Percentiles rank a stretch among this genome's conserved stretches.
Conservation (phyloP, 1,140 invertebrate genomes). For the Stenopsyche tienmushanensis region DNA sequence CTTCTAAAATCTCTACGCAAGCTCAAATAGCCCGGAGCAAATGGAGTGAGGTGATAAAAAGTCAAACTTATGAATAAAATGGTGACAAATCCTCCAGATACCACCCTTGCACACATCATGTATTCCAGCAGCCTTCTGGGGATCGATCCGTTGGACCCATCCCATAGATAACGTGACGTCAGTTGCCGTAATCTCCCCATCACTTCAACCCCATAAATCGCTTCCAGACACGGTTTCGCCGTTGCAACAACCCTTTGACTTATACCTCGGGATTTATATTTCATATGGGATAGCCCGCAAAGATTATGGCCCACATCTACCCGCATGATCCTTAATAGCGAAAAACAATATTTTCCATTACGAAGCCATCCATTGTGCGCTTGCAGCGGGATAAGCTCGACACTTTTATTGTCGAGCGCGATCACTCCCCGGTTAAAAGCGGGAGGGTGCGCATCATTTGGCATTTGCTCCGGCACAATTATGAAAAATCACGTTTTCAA, state of each 20-base stretch:
- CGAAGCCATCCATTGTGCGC: too few relatives aligned
- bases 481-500: too few relatives aligned
- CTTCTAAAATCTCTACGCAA: too few relatives aligned
- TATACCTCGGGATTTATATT: conserved; percentile 12
- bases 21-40: too few relatives aligned
- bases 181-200: conserved; percentile 7
- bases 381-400: too few relatives aligned
- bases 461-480: too few relatives aligned
- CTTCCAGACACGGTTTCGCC: not conserved
- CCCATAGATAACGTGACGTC: conserved; percentile 3
- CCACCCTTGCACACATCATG: not conserved
- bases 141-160: not conserved
- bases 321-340: not conserved
- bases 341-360: not conserved
- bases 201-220: conserved; percentile 13
- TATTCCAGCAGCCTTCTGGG: not conserved
- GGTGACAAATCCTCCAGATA: not conserved
- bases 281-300: not conserved
- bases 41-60: too few relatives aligned
- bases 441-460: too few relatives aligned
- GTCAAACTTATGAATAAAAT: not conserved
- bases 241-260: conserved; percentile 18
- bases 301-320: conserved; percentile 7
- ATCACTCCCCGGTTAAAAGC: too few relatives aligned
- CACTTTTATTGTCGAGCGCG: too few relatives aligned